Evolutionary conservation across 2,888 invertebrate species (phyloP).

Genomic region (Tetheella fluctuosa): DNA sequence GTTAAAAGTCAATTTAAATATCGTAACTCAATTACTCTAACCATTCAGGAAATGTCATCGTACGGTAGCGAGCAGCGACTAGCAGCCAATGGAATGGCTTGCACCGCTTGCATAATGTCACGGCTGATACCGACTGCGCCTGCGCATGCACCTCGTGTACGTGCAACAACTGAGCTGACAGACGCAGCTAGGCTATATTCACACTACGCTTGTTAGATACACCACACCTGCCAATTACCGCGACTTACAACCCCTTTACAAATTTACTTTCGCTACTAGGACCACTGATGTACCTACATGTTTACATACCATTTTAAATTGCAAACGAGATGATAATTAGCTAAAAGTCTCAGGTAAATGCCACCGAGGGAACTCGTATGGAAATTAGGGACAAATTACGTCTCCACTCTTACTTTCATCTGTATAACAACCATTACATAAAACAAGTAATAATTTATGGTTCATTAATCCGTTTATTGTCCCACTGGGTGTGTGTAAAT

Average conservation of each 20-base stretch:
- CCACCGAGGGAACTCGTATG: constrained; percentile 70
- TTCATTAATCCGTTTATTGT: constrained; percentile 71
- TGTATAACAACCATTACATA: constrained; percentile 71
- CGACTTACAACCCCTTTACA: constrained; percentile 63
- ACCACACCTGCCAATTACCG: constrained; percentile 71
- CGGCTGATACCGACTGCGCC: constrained; percentile 34
- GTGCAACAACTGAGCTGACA: constrained; percentile 40
- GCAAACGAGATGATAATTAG: constrained; percentile 83
- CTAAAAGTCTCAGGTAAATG: constrained; percentile 73
- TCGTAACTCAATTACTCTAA: constrained; percentile 63
- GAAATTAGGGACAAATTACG: constrained; percentile 82
- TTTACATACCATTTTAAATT: constrained; percentile 73
- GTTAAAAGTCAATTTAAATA: constrained; percentile 56
- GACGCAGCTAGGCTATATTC: constrained; percentile 56
- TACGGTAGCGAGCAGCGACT: constrained; percentile 42
- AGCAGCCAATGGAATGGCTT: constrained; percentile 43
- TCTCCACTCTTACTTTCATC: constrained; percentile 77
- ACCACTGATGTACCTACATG: constrained; percentile 49
- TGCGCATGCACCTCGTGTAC: constrained; percentile 16
- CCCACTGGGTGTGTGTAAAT: constrained; percentile 55
- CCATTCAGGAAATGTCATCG: constrained; percentile 67
- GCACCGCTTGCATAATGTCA: constrained; percentile 68
- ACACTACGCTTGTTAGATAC: constrained; percentile 52
- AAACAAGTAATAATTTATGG: constrained; percentile 64
- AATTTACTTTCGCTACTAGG: constrained; percentile 68